Conservation (phyloP, 2,113 vertebrate genomes). For the Pipra filicauda region DNA sequence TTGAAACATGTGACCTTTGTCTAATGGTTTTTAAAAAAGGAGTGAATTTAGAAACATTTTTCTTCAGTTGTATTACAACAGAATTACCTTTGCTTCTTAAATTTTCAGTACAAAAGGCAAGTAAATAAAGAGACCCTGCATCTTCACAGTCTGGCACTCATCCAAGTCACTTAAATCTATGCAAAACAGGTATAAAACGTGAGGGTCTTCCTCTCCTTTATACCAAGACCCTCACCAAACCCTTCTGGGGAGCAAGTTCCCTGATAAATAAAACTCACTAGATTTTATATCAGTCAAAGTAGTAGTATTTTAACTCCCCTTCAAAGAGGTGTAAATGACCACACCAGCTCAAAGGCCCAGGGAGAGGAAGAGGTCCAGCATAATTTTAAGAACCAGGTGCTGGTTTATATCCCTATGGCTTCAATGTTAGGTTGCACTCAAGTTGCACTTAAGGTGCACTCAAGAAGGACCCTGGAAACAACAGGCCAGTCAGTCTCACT, state of each 20-base stretch:
- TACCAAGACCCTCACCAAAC: background rate
- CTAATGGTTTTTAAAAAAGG: background rate
- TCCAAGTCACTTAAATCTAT: background rate
- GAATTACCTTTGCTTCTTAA: slow-evolving; percentile 22
- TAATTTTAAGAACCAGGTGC: slow-evolving; percentile 28
- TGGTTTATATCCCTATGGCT: slow-evolving; percentile 71
- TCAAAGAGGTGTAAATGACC: background rate
- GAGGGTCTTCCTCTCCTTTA: background rate
- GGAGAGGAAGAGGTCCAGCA: background rate
- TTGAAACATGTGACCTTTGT: background rate
- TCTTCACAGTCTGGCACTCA: background rate
- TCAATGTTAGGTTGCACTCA: slow-evolving; percentile 65
- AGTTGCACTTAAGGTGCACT: background rate
- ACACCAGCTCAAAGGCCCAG: background rate
- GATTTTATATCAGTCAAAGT: background rate
- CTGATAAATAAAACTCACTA: background rate
- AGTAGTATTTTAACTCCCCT: background rate
- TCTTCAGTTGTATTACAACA: background rate
- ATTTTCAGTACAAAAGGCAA: slow-evolving; percentile 49
- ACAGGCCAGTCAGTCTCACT: background rate
- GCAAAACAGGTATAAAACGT: background rate
- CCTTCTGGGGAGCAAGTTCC: background rate
- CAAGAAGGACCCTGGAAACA: background rate
- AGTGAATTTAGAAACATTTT: slow-evolving; percentile 18
- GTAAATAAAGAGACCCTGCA: slow-evolving; percentile 41